Base-by-base conservation (phyloP, 2,888 invertebrate species). In the Acronicta leporina region DNA sequence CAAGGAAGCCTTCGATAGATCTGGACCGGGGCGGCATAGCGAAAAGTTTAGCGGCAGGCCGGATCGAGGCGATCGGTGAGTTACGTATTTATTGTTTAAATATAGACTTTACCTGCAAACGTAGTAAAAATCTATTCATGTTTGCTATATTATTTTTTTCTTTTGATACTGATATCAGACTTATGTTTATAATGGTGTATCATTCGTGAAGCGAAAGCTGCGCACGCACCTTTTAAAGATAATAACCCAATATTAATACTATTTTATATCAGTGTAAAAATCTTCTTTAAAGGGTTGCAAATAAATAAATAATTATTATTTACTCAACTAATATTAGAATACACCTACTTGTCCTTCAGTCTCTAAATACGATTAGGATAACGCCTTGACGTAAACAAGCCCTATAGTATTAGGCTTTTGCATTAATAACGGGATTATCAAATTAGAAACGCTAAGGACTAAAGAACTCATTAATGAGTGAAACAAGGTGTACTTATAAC, bases 21-120 rank as follows among this genome's bases (percentile, higher is more conserved):
- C 92, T 6, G 93, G 86, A 2, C 87, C 91, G 27, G 92, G 90
- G 2, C 81, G 94, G 15, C 89, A 90, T 60, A 92, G 92, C 66
- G 94, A 93, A 25, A 94, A 92, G 75, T 92, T 85, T 75, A 85
- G 83, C 52, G 86, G 88, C 13, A 84, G 87, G 75, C 85, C 83
- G 11, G 88, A 87, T 5, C 78, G 84, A 65, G 84, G 83, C 25
- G 89, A 90, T 9, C 82, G 89, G 85, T 86, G 25, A 75, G 83
- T 70, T 59, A n/a, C 47, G 44, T 20, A 45, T n/a, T 38, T 38
- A 38, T 38, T 16, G 14, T 13, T 38, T 48, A 27, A 25, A 45
- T 35, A 10, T 43, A 13, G 9, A 42, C 15, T 38, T n/a, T n/a
- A 38, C 8, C n/a, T 38, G 38, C 38, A n/a, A 38, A n/a, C n/a